Percentiles rank a stretch among this genome's conserved stretches.
These are phyloP conservation scores for Amphimedon queenslandica DNA, from an alignment of 37 sponge, comb jelly and placozoan species.

Conservation along the genomic window DNA sequence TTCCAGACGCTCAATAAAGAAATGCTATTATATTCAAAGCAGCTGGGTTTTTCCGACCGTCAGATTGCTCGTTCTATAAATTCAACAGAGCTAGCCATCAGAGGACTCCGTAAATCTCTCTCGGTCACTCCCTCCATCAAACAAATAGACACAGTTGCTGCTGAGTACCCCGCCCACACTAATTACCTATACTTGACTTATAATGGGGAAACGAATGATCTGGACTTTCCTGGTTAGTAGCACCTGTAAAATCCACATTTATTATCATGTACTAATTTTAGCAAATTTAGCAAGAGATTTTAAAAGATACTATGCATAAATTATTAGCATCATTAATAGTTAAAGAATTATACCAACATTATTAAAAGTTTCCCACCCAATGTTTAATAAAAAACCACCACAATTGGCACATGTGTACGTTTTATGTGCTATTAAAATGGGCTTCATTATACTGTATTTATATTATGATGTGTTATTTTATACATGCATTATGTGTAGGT, in stretches of 20 bases:
- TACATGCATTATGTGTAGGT: slow-evolving; percentile 8
- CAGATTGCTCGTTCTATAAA: slow-evolving; percentile 87
- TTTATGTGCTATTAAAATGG: too few species aligned
- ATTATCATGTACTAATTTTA: too few species aligned
- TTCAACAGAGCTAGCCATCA: slow-evolving; percentile 63
- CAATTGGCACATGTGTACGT: too few species aligned
- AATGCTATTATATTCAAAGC: slow-evolving; percentile 76
- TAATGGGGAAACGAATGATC: slow-evolving; percentile 81
- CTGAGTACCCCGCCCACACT: slow-evolving; percentile 95
- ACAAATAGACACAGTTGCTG: slow-evolving; percentile 98
- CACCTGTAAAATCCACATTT: neutral
- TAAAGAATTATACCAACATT: too few species aligned
- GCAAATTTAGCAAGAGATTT: too few species aligned
- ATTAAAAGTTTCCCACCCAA: too few species aligned
- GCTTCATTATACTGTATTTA: too few species aligned
- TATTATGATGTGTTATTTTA: too few species aligned
- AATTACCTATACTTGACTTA: slow-evolving; percentile 99
- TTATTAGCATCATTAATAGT: too few species aligned
- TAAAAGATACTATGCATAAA: too few species aligned
- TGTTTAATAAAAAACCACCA: too few species aligned
- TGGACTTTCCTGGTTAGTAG: slow-evolving; percentile 69
- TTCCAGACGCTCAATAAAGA: slow-evolving; percentile 16
- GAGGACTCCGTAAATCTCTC: slow-evolving; percentile 55
- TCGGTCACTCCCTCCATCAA: slow-evolving; percentile 81
- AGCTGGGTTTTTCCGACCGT: slow-evolving; percentile 92